Evolutionary conservation across 2,797 vertebrate genomes (phyloP), one percentile per base, ranked within the genome.

Genomic region (Menidia menidia): DNA sequence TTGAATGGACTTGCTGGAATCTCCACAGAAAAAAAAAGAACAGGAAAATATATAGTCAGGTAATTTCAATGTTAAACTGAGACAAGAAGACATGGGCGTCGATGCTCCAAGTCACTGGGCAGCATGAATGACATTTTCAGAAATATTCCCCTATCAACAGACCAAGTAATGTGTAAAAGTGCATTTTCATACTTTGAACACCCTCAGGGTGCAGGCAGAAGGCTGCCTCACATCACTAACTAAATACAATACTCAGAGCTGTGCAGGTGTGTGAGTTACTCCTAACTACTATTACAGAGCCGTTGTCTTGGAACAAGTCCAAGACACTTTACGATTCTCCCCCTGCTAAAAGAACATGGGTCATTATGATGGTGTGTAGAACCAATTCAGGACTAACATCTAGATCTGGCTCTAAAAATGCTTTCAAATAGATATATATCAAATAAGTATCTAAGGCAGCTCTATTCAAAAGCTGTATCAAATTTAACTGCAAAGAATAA

Each of bases 401-500:
- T 60, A 35, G 44, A 65, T 11, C 15, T 30, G 1, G 56, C 32
- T 59, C 25, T 53, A 54, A 66, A 67, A 73, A 47, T 19, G 48
- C 41, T 63, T 15, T 56, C 51, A 43, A 14, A 69, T 82, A 52
- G 16, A 35, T 62, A 13, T 2, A 3, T 65, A 57, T 70, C 30
- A 61, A 54, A 11, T 52, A 42, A 11, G 75, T 16, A 13, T 5
- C 50, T 33, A 19, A 72, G 64, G 53, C 61, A 25, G 32, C 44
- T 76, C 42, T 41, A 14, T 77, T 77, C 61, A 75, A 66, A 43
- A 54, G 35, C 59, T 18, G 47, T 54, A 31, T 42, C 67, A 51
- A 43, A 78, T 42, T 69, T 41, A 70, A 68, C n/a, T 41, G 61
- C 54, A 44, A 11, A 15, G n/a, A 43, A 53, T 43, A 69, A 75